A percentile compares a stretch with the other conserved stretches of the same genome.
phyloP scores from a whole-genome alignment of 2,888 invertebrate species.

The Drosophila flavopinicola region DNA sequence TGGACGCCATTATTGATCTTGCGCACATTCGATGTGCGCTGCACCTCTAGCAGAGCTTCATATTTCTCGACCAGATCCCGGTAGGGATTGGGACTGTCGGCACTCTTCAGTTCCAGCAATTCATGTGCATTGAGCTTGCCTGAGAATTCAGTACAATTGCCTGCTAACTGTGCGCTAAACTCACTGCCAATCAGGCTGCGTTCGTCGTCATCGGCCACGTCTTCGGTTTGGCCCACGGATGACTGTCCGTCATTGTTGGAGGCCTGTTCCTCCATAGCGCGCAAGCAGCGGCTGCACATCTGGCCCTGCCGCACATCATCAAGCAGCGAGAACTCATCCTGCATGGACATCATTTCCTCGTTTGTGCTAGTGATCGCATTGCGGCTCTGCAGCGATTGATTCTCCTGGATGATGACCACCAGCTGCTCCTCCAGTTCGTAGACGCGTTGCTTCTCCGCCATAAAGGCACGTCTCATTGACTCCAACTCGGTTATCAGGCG shows the following conservation, averaged over 20 bases:
- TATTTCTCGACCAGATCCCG: slow-evolving; percentile 93
- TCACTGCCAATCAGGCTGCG: slow-evolving; percentile 85
- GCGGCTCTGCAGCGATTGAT: slow-evolving; percentile 83
- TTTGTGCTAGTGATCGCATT: slow-evolving; percentile 85
- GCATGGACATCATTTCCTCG: slow-evolving; percentile 89
- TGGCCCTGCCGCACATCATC: slow-evolving; percentile 96
- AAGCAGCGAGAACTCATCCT: slow-evolving; percentile 92
- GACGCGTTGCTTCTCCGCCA: slow-evolving; percentile 89
- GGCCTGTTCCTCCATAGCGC: slow-evolving; percentile 86
- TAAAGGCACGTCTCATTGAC: slow-evolving; percentile 88
- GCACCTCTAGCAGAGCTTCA: slow-evolving; percentile 91
- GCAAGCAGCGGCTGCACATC: slow-evolving; percentile 91
- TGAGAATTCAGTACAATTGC: slow-evolving; percentile 83
- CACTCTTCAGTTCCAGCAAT: slow-evolving; percentile 66
- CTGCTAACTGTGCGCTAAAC: slow-evolving; percentile 65
- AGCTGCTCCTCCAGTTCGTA: slow-evolving; percentile 92
- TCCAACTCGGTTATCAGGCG: slow-evolving; percentile 89
- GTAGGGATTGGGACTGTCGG: slow-evolving; percentile 87
- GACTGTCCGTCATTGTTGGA: slow-evolving; percentile 85
- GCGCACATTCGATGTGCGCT: slow-evolving; percentile 87
- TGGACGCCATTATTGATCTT: slow-evolving; percentile 77
- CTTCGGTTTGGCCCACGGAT: slow-evolving; percentile 89
- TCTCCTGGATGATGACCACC: slow-evolving; percentile 85
- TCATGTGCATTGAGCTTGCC: slow-evolving; percentile 63
- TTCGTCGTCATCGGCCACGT: slow-evolving; percentile 86